A percentile compares a stretch with the other conserved stretches of the same genome.
Evolutionary conservation across 2,113 vertebrate species (phyloP).

Genomic region (Aptenodytes patagonicus): DNA sequence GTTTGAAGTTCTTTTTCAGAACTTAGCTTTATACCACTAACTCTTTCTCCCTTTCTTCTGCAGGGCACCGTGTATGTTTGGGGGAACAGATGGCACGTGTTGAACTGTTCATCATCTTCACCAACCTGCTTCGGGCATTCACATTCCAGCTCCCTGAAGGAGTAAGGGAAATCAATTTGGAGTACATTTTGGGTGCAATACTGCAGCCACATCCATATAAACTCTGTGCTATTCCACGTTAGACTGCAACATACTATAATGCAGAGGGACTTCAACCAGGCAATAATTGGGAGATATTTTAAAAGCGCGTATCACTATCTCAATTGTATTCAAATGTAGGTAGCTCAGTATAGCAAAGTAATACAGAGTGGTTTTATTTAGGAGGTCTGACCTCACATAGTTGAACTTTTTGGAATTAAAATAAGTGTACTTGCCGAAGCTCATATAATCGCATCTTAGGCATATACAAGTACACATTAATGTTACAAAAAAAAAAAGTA

Average conservation of each 20-base stretch:
- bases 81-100: slow-evolving; percentile 61
- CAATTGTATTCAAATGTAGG: not conserved
- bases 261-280: not conserved
- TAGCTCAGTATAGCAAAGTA: not conserved
- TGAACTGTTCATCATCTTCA: slow-evolving; percentile 68
- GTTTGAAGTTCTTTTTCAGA: not conserved
- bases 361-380: not conserved
- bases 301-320: not conserved
- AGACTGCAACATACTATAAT: not conserved
- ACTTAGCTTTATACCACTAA: not conserved
- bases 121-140: slow-evolving; percentile 58
- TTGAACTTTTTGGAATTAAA: not conserved
- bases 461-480: not conserved
- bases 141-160: slow-evolving; percentile 42
- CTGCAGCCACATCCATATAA: slow-evolving; percentile 55
- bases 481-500: not conserved
- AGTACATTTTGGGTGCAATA: slow-evolving; percentile 28
- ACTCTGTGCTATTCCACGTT: slow-evolving; percentile 26
- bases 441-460: not conserved
- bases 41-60: not conserved
- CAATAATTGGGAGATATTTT: not conserved
- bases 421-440: not conserved
- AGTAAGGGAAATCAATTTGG: not conserved
- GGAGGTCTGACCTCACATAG: not conserved
- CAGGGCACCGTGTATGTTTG: slow-evolving; percentile 52